A percentile compares a stretch with the other conserved stretches of the same genome.
phyloP scores from a whole-genome alignment of 1,140 invertebrate species.

The Mercenaria mercenaria region DNA sequence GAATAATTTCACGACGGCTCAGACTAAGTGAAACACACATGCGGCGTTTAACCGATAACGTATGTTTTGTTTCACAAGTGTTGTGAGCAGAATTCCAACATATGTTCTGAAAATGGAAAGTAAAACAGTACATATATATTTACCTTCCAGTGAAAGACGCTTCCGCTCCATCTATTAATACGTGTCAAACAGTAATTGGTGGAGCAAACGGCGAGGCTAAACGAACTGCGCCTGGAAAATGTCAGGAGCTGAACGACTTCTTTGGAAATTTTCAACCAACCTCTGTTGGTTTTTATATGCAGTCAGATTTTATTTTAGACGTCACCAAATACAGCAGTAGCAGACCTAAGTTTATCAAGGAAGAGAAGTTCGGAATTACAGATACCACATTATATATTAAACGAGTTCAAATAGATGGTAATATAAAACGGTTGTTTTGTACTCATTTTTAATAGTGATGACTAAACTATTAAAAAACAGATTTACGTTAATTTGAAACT shows the following conservation, averaged over 20 bases:
- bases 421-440: too few relatives aligned
- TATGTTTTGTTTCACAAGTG: too few relatives aligned
- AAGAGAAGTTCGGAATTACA: not conserved
- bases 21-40: too few relatives aligned
- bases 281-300: not conserved
- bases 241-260: not conserved
- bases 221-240: not conserved
- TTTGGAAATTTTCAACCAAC: constrained; percentile 24
- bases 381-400: not conserved
- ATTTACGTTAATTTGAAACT: too few relatives aligned
- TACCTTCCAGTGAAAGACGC: not conserved
- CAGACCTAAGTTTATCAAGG: not conserved
- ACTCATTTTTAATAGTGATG: too few relatives aligned
- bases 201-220: not conserved
- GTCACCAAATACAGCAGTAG: not conserved
- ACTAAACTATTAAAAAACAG: too few relatives aligned
- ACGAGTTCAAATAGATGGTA: not conserved
- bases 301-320: not conserved
- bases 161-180: not conserved
- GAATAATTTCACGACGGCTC: too few relatives aligned
- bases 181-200: not conserved
- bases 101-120: too few relatives aligned
- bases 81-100: too few relatives aligned
- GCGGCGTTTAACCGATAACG: too few relatives aligned
- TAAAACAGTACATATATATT: too few relatives aligned